Evolutionary conservation across 1,140 invertebrate genomes (phyloP).

Genomic region (Gonatopus flavifemur): DNA sequence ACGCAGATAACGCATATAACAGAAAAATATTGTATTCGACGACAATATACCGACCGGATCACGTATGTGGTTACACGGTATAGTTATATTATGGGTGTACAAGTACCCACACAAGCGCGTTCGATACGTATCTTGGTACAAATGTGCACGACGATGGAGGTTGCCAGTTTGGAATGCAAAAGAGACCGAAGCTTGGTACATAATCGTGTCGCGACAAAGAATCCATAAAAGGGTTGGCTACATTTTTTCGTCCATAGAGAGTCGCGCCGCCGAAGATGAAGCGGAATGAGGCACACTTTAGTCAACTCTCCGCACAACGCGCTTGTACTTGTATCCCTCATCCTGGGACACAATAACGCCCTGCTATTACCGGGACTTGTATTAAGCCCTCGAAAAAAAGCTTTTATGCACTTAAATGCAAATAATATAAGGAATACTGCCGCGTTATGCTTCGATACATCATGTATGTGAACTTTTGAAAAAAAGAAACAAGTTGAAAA

Average conservation of each 20-base stretch:
- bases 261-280: constrained; percentile 17
- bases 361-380: constrained; percentile 33
- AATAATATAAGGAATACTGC: constrained; percentile 26
- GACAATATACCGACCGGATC: too few species aligned
- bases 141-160: too few species aligned
- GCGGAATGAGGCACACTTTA: constrained; percentile 21
- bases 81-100: too few species aligned
- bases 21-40: too few species aligned
- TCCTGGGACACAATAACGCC: constrained; percentile 29
- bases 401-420: constrained; percentile 34
- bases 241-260: constrained; percentile 33
- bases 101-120: too few species aligned
- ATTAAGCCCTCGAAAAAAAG: constrained; percentile 35
- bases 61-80: too few species aligned
- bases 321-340: constrained; percentile 24
- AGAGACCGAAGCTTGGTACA: constrained; percentile 16
- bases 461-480: too few species aligned
- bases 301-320: constrained; percentile 19
- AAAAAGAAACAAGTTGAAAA: too few species aligned
- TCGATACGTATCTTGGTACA: too few species aligned
- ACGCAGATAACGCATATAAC: too few species aligned
- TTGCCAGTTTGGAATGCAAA: too few species aligned
- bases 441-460: too few species aligned
- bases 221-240: constrained; percentile 29
- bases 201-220: constrained; percentile 30